Evolutionary conservation across 2,113 vertebrate genomes (phyloP), one percentile per base, ranked within the genome.

Genomic region (Uria lomvia): DNA sequence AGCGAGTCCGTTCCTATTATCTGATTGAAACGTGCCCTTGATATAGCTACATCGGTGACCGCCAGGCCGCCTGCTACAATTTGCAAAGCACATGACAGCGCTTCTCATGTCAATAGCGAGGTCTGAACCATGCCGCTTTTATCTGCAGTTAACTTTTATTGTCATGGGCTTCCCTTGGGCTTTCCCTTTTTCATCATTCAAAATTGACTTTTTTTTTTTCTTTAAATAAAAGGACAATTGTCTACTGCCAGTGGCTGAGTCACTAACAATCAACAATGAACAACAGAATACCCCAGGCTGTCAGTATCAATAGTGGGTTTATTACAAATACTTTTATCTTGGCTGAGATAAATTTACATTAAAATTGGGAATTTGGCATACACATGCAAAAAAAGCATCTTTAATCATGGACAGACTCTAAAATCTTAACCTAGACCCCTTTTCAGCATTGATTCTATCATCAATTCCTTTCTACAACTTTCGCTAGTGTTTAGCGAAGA

Each of bases 131-230:
- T 73, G 29, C 49, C 40, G 47, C 94, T 97, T 92, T 91, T 40
- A 97, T 89, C 86, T 75, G 76, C 91, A 66, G 60, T 91, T 94
- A 94, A 92, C 94, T 96, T 96, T 58, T 75, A 79, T 75, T 76
- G 94, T 70, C 92, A 73, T 2, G 12, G 70, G 80, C 73, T 93
- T 96, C 96, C 95, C 92, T 50, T 88, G 87, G 93, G 91, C 81
- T 95, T 89, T 67, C 84, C 92, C 74, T 30, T 94, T 62, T 71
- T 73, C 56, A 78, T 92, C 86, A 72, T 70, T 87, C 92, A 90
- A 81, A 95, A 92, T 24, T 76, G 95, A 78, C 84, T 86, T 86
- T 38, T 52, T 52, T 23, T 88, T 58, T 87, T 21, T 12, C 86
- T 85, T 86, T 50, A 80, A 85, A 88, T 87, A 26, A 52, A 94